phyloP scores from a whole-genome alignment of 2,888 invertebrate species.

The Cybosia mesomella region DNA sequence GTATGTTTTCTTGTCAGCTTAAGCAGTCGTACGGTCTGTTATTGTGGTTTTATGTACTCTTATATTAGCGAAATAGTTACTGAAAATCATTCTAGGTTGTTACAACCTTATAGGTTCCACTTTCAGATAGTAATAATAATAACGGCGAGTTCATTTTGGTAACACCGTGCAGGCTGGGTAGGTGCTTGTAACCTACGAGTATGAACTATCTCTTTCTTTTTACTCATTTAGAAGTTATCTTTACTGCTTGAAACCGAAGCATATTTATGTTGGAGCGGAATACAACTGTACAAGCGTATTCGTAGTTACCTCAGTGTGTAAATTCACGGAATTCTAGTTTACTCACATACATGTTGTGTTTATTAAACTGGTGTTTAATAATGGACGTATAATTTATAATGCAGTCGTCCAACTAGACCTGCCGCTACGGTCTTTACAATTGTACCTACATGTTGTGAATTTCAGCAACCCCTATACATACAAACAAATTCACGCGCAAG shows the following conservation, averaged over 20 bases:
- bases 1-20: no score
- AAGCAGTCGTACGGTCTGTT: no score
- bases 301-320: no score
- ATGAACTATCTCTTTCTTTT: background rate
- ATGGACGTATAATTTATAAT: background rate
- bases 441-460: background rate
- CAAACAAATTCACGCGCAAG: background rate
- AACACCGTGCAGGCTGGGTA: background rate
- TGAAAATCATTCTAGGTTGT: no score
- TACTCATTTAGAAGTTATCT: background rate
- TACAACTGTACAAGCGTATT: background rate
- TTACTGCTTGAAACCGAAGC: background rate
- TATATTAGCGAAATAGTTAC: no score
- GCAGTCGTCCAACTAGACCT: background rate
- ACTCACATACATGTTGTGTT: no score
- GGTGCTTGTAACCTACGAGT: no score
- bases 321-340: no score
- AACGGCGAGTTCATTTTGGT: no score
- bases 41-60: no score
- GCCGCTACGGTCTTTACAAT: background rate
- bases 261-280: background rate
- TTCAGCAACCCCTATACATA: background rate
- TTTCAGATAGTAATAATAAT: no score
- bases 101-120: no score
- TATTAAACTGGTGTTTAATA: background rate